Conservation (phyloP, 2,888 invertebrate species). For the Sesia bembeciformis region DNA sequence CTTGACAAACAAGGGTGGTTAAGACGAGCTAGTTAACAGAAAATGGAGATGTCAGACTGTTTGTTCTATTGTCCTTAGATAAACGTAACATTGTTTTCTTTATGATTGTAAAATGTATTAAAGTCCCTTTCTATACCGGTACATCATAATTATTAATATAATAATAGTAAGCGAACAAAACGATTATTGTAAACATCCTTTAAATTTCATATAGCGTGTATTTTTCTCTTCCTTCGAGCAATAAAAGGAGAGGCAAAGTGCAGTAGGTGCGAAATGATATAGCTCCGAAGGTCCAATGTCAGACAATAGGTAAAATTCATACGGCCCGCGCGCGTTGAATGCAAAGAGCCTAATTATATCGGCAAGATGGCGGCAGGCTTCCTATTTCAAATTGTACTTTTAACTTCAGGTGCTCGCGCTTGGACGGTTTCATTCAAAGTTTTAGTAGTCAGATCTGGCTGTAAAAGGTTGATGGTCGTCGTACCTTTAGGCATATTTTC, state of each 20-base stretch:
- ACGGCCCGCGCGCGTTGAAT: constrained; percentile 55
- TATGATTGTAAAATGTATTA: not conserved
- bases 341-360: constrained; percentile 67
- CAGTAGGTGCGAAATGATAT: constrained; percentile 67
- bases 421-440: constrained; percentile 23
- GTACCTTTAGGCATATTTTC: too few relatives aligned
- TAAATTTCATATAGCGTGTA: constrained; percentile 53
- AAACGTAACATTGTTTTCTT: constrained; percentile 4
- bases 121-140: constrained; percentile 9
- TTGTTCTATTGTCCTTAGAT: constrained; percentile 23
- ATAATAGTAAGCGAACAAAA: not conserved
- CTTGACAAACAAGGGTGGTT: constrained; percentile 61
- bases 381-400: constrained; percentile 21
- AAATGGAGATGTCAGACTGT: constrained; percentile 34
- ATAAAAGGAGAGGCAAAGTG: constrained; percentile 21
- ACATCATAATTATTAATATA: not conserved
- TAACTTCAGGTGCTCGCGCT: constrained; percentile 35
- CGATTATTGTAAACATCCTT: constrained; percentile 13
- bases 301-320: constrained; percentile 74
- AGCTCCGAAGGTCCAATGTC: constrained; percentile 70
- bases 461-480: too few relatives aligned
- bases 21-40: constrained; percentile 31
- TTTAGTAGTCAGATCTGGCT: constrained; percentile 2
- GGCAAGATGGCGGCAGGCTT: constrained; percentile 54
- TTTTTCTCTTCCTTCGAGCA: constrained; percentile 14